Percentiles rank a stretch among this genome's conserved stretches.
Evolutionary conservation across 1,140 invertebrate species (phyloP).

Genomic region (Drosophila subpulchrella): DNA sequence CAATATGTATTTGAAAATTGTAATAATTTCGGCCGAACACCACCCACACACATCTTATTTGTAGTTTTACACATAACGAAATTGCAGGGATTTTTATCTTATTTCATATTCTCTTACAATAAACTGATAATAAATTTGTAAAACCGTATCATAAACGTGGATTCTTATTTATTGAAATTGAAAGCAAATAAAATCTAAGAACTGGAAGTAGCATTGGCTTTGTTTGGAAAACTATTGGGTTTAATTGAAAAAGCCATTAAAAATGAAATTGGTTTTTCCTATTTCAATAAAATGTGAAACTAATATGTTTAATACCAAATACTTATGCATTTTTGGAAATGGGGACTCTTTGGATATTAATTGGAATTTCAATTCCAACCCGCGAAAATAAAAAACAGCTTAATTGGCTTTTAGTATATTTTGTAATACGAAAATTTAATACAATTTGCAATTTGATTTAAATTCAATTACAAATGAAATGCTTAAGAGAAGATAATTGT

Average conservation of each 20-base stretch:
- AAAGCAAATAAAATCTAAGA: background rate
- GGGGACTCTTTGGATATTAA: too few relatives aligned
- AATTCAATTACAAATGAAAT: constrained; percentile 46
- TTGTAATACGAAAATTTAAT: constrained; percentile 71
- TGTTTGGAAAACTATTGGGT: background rate
- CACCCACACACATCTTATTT: constrained; percentile 49
- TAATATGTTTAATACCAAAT: too few relatives aligned
- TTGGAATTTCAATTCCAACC: too few relatives aligned
- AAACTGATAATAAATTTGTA: constrained; percentile 63
- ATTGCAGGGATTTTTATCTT: constrained; percentile 77
- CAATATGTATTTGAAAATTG: constrained; percentile 44
- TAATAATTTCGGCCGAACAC: constrained; percentile 52
- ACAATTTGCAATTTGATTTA: constrained; percentile 68
- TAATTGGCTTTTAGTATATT: constrained; percentile 48
- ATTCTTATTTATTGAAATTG: constrained; percentile 15
- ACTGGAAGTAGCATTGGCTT: background rate
- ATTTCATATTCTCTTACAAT: constrained; percentile 58
- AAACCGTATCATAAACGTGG: constrained; percentile 3
- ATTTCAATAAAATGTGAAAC: too few relatives aligned
- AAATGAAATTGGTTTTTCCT: too few relatives aligned
- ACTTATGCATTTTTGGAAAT: too few relatives aligned
- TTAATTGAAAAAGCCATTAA: too few relatives aligned
- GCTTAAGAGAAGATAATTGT: constrained; percentile 25
- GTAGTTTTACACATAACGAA: constrained; percentile 64
- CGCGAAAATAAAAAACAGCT: background rate